Evolutionary conservation across 2,113 vertebrate species (phyloP).

Genomic region (Numida meleagris): DNA sequence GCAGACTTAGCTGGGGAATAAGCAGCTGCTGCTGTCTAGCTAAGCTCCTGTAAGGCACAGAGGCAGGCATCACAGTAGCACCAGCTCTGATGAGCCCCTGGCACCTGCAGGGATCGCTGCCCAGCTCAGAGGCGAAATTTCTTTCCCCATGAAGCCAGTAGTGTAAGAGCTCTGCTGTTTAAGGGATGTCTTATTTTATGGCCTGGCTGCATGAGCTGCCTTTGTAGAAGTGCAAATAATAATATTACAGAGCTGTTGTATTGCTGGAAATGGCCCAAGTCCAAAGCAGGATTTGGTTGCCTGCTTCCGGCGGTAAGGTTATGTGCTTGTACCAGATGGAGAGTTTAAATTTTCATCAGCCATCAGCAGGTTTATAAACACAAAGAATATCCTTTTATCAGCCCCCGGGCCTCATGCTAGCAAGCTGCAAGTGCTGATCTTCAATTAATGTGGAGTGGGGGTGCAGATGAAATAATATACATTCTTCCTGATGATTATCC

Average conservation of each 20-base stretch:
- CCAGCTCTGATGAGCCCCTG: background rate
- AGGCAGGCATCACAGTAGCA: background rate
- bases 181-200: background rate
- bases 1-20: background rate
- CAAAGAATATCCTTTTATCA: conserved; percentile 19
- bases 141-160: background rate
- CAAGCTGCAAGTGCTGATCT: conserved; percentile 21
- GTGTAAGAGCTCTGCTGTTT: background rate
- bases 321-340: conserved; percentile 31
- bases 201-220: background rate
- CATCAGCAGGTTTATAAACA: conserved; percentile 40
- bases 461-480: background rate
- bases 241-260: background rate
- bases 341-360: conserved; percentile 61
- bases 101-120: background rate
- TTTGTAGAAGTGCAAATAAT: background rate
- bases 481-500: background rate
- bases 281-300: background rate
- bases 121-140: background rate
- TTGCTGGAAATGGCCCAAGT: background rate
- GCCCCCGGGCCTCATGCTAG: conserved; percentile 11
- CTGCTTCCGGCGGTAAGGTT: background rate
- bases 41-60: background rate
- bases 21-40: background rate
- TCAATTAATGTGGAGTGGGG: conserved; percentile 17